Base-by-base conservation (phyloP, 2,113 vertebrate species). In the Brachypodius melanocephalos region DNA sequence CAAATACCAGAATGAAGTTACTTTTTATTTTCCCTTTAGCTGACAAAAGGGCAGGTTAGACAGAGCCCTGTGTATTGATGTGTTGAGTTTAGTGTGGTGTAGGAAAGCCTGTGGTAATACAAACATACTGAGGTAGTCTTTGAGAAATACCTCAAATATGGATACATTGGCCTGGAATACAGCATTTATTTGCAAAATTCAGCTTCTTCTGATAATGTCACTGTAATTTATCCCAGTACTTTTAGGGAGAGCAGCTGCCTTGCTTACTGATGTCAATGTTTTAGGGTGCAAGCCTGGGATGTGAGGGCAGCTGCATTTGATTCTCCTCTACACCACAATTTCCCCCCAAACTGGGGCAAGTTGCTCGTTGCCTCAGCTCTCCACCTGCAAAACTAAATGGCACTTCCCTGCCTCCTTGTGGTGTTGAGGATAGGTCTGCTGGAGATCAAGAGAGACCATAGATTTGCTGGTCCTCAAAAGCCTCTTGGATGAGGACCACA, bases 371-470 rank as follows among this genome's bases (percentile, higher is more conserved):
- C 46, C 71, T 93, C 55, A 19, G 19, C 48, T 86, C n/a, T 93
- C 45, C 75, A 95, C 79, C 92, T 96, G 67, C 79, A 78, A 73
- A 88, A 91, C 36, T 61, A 31, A 71, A 71, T 65, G 83, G 78
- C 79, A 45, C 90, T 91, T 96, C 90, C 91, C 90, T 96, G 91
- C 93, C 93, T 96, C 89, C 91, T 94, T 90, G 93, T 91, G 88
- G 90, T 86, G 67, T 43, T 71, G 89, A 84, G 75, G 25, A 9
- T 69, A 55, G 71, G 7, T 82, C 26, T 78, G 45, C 58, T 89
- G 62, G 42, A 73, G 66, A 51, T n/a, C 1, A 4, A 13, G 45
- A 14, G 54, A 51, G 29, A 43, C 74, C 9, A 1, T 2, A 32
- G 63, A 17, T 74, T 83, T 88, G 55, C 17, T 67, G 59, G 51